phyloP scores from a whole-genome alignment of 2,888 invertebrate species.

The Cordilura impudica region DNA sequence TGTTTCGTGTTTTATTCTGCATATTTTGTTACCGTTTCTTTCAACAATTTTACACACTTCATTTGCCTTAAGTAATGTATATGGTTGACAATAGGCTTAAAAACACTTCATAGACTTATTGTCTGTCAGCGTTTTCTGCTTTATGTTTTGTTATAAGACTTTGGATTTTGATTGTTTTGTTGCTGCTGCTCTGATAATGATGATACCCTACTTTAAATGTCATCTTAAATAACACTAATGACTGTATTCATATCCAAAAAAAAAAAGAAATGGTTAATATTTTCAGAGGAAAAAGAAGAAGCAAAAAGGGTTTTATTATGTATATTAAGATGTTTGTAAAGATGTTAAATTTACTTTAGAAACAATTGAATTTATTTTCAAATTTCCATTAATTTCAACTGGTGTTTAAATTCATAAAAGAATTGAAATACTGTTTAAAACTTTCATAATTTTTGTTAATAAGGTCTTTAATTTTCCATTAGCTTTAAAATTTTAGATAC shows the following conservation, averaged over 20 bases:
- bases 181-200: conserved; percentile 37
- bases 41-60: conserved; percentile 60
- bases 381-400: too few relatives aligned
- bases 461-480: too few relatives aligned
- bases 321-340: too few relatives aligned
- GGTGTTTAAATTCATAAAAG: too few relatives aligned
- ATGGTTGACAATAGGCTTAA: conserved; percentile 72
- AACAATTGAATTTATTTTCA: too few relatives aligned
- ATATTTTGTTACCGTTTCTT: conserved; percentile 61
- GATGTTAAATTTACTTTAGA: too few relatives aligned
- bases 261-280: conserved; percentile 1
- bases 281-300: conserved; percentile 4
- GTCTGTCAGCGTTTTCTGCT: conserved; percentile 67
- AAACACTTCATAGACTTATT: conserved; percentile 72
- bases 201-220: conserved; percentile 61
- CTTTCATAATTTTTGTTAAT: too few relatives aligned
- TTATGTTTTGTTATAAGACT: conserved; percentile 39
- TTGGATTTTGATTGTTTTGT: conserved; percentile 44
- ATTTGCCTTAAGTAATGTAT: conserved; percentile 69
- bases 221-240: conserved; percentile 63
- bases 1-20: conserved; percentile 43
- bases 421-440: too few relatives aligned
- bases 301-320: not conserved
- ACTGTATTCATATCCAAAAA: conserved; percentile 39
- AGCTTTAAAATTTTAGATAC: too few relatives aligned